Conservation (phyloP, 2,888 invertebrate species). For the Pammene fasciana region DNA sequence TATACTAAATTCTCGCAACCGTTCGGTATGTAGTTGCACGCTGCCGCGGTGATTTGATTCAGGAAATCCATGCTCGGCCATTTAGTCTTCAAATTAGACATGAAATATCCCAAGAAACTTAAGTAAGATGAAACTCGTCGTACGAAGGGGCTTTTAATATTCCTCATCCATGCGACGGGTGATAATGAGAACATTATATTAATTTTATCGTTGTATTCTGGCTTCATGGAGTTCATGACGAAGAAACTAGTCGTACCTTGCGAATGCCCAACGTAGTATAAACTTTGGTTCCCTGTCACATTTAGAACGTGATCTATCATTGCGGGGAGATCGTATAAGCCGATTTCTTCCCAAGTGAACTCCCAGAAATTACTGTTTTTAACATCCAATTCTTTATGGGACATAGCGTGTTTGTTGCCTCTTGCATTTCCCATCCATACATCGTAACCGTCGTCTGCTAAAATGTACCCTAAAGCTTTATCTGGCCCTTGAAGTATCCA, state of each 20-base stretch:
- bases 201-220: conserved; percentile 83
- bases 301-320: conserved; percentile 85
- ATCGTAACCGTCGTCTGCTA: conserved; percentile 86
- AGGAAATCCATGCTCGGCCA: conserved; percentile 57
- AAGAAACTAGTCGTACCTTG: conserved; percentile 85
- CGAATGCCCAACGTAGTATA: conserved; percentile 89
- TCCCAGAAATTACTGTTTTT: conserved; percentile 63
- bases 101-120: conserved; percentile 51
- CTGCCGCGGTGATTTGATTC: conserved; percentile 52
- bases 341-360: conserved; percentile 89
- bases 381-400: conserved; percentile 68
- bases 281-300: conserved; percentile 71
- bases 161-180: conserved; percentile 81
- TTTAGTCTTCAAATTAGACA: conserved; percentile 53
- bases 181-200: conserved; percentile 82
- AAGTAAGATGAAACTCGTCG: conserved; percentile 59
- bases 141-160: conserved; percentile 69
- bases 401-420: conserved; percentile 88
- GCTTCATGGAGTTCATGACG: conserved; percentile 79
- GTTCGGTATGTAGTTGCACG: conserved; percentile 55
- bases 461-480: conserved; percentile 84
- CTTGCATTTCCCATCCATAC: conserved; percentile 93
- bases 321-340: conserved; percentile 87
- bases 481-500: conserved; percentile 87
- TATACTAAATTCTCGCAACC: conserved; percentile 59